phyloP scores from a whole-genome alignment of 2,888 invertebrate species.

The Thalpophila matura region DNA sequence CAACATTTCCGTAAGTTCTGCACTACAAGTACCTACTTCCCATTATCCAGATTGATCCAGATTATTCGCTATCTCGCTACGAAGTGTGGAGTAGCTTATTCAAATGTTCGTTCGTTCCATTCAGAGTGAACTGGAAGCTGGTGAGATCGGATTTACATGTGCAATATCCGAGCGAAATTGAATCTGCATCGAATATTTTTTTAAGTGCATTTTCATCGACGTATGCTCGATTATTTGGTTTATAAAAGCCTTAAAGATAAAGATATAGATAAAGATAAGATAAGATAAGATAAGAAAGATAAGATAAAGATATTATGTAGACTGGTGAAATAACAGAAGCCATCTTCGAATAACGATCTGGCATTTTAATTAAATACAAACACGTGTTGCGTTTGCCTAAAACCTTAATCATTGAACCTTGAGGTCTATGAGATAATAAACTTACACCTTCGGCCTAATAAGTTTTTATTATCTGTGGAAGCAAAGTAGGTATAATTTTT shows the following conservation, averaged over 20 bases:
- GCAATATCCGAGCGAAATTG: constrained; percentile 34
- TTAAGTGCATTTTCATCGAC: neutral
- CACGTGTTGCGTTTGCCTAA: neutral
- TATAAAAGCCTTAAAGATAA: no score
- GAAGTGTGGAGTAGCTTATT: constrained; percentile 14
- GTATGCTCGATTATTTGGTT: neutral
- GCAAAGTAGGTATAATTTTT: constrained; percentile 7
- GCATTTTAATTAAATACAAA: no score
- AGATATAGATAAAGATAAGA: no score
- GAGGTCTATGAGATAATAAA: no score
- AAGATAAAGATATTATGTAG: no score
- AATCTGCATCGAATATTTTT: constrained; percentile 8
- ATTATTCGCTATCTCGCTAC: constrained; percentile 13
- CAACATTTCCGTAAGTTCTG: constrained; percentile 1
- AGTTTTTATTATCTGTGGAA: constrained; percentile 32
- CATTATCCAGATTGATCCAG: constrained; percentile 21
- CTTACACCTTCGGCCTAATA: constrained; percentile 7
- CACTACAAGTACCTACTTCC: neutral
- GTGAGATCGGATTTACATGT: constrained; percentile 36
- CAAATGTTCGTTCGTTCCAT: constrained; percentile 14
- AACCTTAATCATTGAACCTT: no score
- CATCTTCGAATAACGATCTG: no score
- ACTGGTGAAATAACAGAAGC: no score
- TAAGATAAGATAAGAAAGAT: no score
- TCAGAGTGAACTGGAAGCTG: constrained; percentile 15